Evolutionary conservation across 2,888 invertebrate genomes (phyloP).

Genomic region (Dynastes maya): DNA sequence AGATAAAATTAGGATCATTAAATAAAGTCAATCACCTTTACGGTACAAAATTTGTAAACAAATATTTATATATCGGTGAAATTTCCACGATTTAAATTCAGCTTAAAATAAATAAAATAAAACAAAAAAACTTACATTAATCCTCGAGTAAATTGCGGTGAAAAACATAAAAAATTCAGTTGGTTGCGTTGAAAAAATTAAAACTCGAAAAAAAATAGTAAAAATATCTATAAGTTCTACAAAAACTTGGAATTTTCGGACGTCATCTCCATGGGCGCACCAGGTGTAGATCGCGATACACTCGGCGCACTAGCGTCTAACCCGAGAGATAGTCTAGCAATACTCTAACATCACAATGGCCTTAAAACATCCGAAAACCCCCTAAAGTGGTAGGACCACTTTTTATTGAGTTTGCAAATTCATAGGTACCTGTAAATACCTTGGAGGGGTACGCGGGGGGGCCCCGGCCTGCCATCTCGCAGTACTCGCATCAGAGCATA

Average conservation of each 20-base stretch:
- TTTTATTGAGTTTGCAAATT: constrained; percentile 78
- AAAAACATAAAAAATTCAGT: constrained; percentile 48
- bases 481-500: constrained; percentile 49
- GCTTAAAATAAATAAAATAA: constrained; percentile 3
- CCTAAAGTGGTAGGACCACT: constrained; percentile 77
- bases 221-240: constrained; percentile 18
- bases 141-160: constrained; percentile 46
- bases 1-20: not conserved
- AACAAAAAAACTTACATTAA: constrained; percentile 54
- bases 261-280: constrained; percentile 62
- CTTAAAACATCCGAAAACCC: constrained; percentile 67
- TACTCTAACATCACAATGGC: constrained; percentile 70
- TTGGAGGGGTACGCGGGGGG: constrained; percentile 64
- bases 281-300: constrained; percentile 60
- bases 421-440: constrained; percentile 73
- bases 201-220: constrained; percentile 17
- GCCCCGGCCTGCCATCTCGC: constrained; percentile 51
- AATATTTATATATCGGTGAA: not conserved
- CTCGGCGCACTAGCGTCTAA: constrained; percentile 67
- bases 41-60: too few relatives aligned
- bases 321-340: constrained; percentile 70
- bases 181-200: constrained; percentile 35
- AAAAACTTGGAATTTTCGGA: constrained; percentile 51
- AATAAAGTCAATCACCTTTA: not conserved
- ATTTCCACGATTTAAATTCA: not conserved